phyloP scores from a whole-genome alignment of 2,113 vertebrate genomes.

The Junco hyemalis region DNA sequence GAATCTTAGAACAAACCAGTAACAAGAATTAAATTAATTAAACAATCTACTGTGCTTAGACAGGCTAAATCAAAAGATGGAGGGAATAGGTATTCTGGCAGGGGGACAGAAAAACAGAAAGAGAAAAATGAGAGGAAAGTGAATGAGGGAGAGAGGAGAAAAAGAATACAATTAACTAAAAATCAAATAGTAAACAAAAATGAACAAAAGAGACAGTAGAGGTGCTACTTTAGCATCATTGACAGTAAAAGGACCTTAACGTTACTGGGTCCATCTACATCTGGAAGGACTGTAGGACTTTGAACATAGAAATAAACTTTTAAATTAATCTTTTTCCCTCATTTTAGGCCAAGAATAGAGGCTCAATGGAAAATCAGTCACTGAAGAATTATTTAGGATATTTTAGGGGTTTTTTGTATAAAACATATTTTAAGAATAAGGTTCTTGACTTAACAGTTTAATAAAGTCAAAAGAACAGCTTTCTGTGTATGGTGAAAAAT shows the following conservation, averaged over 20 bases:
- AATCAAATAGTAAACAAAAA: background rate
- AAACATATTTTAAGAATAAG: background rate
- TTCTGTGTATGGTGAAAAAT: background rate
- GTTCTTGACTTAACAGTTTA: background rate
- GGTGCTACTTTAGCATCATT: background rate
- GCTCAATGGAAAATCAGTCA: background rate
- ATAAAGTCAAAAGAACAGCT: background rate
- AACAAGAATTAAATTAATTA: background rate
- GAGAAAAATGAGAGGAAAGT: background rate
- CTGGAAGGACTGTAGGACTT: background rate
- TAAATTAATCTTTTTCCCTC: background rate
- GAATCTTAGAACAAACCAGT: background rate
- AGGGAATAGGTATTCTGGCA: background rate
- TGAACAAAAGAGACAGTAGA: rapidly evolving
- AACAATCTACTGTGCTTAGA: background rate
- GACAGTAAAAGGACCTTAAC: background rate
- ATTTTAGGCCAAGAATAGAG: background rate
- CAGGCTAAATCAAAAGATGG: background rate
- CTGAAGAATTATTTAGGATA: background rate
- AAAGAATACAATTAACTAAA: background rate
- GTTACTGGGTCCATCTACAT: background rate
- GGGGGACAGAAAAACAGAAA: background rate
- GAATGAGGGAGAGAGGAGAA: background rate
- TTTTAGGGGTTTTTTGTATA: background rate
- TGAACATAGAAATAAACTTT: background rate